Evolutionary conservation across 2,113 vertebrate species (phyloP), one percentile per base, ranked within the genome.

Genomic region (Seriola aureovittata): DNA sequence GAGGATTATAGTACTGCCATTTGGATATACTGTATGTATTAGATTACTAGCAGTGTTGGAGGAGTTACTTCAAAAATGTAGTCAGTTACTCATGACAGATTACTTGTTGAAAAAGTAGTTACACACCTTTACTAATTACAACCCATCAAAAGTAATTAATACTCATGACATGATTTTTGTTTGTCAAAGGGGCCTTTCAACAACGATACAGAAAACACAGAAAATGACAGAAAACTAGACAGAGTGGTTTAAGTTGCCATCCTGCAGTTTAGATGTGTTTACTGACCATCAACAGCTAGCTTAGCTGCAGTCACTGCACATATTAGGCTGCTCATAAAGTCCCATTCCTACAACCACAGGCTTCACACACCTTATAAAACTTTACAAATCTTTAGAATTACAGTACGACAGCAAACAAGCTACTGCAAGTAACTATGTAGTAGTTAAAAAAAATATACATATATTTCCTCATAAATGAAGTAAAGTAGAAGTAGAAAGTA

Each of bases 341-440:
- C n/a, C n/a, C n/a, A 55, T 70, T n/a, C 67, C n/a, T 48, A 54
- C 19, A 40, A 13, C 40, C 71, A 74, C 71, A 25, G 44, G 46
- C 21, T 63, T 74, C 44, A 74, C 44, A 54, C 25, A 21, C 2
- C 17, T 19, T 63, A 17, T 63, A 17, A n/a, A 11, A 40, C 48
- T 57, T 4, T 44, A 44, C 36, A 21, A 5, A 29, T 29, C 23
- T 29, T n/a, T 11, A 34, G 34, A 60, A 60, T 9, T 7, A 34
- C 12, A 17, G 25, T 17, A 60, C 17, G 16, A 60, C 29, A 34
- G 25, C 12, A 34, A 32, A 60, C 29, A 34, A 34, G 25, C 14
- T 12, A n/a, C 21, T 54, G 2, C 2, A 54, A n/a, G 21, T 54
- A 23, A n/a, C 12, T 8, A 16, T 57, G 4, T 7, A 13, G 3